phyloP scores from a whole-genome alignment of 2,888 invertebrate genomes.

The Apotomis betuletana region DNA sequence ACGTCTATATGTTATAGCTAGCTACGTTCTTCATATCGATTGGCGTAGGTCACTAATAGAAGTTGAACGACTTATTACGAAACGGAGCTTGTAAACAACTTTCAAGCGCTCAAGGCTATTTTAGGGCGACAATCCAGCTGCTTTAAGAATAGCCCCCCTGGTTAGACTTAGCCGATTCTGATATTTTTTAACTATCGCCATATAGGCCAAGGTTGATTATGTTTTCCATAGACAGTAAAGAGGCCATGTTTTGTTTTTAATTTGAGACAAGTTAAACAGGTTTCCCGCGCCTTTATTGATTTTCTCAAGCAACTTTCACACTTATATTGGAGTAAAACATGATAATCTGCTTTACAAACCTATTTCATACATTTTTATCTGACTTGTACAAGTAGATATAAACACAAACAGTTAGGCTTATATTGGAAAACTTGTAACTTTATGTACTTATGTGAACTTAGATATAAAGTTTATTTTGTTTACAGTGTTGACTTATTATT shows the following conservation, averaged over 20 bases:
- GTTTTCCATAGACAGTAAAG: conserved; percentile 25
- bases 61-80: conserved; percentile 67
- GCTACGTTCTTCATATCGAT: conserved; percentile 39
- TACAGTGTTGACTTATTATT: too few relatives aligned
- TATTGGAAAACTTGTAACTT: too few relatives aligned
- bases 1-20: conserved; percentile 1
- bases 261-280: conserved; percentile 1
- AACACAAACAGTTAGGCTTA: too few relatives aligned
- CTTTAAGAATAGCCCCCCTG: conserved; percentile 6
- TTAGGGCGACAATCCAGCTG: conserved; percentile 42
- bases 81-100: conserved; percentile 73
- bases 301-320: conserved; percentile 9
- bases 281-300: conserved; percentile 14
- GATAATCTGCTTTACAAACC: conserved; percentile 7
- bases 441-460: too few relatives aligned
- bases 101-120: conserved; percentile 67
- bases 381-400: not conserved
- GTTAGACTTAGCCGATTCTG: not conserved
- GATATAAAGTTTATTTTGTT: too few relatives aligned
- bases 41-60: conserved; percentile 52
- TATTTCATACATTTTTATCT: not conserved
- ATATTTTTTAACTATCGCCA: conserved; percentile 4
- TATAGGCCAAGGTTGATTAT: conserved; percentile 37
- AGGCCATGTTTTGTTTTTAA: not conserved
- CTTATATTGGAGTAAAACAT: conserved; percentile 12